Evolutionary conservation across 2,888 invertebrate species (phyloP).

Genomic region (Timema cristinae): DNA sequence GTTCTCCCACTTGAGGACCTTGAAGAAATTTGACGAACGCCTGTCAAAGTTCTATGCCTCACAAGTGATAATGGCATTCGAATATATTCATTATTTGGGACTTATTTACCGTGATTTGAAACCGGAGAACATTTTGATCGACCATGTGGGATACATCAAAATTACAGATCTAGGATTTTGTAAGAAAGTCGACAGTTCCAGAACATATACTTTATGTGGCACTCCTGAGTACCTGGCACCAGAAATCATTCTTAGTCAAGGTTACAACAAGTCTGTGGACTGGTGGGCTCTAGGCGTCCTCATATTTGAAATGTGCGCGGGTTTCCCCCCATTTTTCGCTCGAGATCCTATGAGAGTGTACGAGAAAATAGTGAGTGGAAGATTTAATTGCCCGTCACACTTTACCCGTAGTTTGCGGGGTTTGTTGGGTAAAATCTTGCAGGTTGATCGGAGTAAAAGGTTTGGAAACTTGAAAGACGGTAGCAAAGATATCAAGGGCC

Average conservation of each 20-base stretch:
- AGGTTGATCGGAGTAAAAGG: slow-evolving; percentile 65
- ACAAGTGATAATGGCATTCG: slow-evolving; percentile 28
- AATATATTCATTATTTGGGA: slow-evolving; percentile 28
- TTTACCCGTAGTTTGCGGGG: slow-evolving; percentile 77
- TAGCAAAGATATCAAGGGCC: slow-evolving; percentile 80
- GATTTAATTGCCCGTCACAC: too few relatives aligned
- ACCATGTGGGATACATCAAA: slow-evolving; percentile 27
- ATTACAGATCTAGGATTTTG: slow-evolving; percentile 28
- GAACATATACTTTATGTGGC: slow-evolving; percentile 26
- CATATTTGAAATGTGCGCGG: slow-evolving; percentile 86
- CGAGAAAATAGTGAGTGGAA: slow-evolving; percentile 65
- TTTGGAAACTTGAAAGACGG: slow-evolving; percentile 84
- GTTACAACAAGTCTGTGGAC: slow-evolving; percentile 90
- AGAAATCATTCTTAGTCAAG: slow-evolving; percentile 70
- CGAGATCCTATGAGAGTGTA: slow-evolving; percentile 92
- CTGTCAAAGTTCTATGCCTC: slow-evolving; percentile 28
- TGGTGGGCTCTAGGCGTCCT: slow-evolving; percentile 96
- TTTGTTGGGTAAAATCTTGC: slow-evolving; percentile 76
- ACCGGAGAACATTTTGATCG: slow-evolving; percentile 30
- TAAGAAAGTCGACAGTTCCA: slow-evolving; percentile 21
- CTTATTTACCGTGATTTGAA: slow-evolving; percentile 29
- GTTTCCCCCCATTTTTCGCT: slow-evolving; percentile 90
- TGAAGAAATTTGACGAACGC: slow-evolving; percentile 25
- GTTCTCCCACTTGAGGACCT: slow-evolving; percentile 23
- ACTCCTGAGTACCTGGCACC: slow-evolving; percentile 27